A percentile compares a stretch with the other conserved stretches of the same genome.
phyloP scores from a whole-genome alignment of 37 sponge, comb jelly and placozoan species.

The Agelas oroides region DNA sequence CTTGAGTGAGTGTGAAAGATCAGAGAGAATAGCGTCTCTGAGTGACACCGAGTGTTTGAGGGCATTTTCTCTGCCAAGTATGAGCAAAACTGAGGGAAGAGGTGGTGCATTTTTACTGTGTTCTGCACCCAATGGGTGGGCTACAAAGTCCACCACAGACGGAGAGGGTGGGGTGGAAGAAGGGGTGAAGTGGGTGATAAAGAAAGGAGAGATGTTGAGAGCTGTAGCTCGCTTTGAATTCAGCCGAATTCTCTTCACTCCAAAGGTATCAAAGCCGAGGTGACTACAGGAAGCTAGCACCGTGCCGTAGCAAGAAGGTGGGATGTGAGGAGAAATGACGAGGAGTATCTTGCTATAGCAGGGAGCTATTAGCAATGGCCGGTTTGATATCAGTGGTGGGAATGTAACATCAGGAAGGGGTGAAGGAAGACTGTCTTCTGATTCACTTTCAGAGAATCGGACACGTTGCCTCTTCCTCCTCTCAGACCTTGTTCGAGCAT shows the following conservation, averaged over 20 bases:
- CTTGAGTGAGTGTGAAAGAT: background rate
- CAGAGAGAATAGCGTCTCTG: background rate
- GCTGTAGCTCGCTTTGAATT: conserved; percentile 63
- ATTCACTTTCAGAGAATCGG: conserved; percentile 71
- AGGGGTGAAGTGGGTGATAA: conserved; percentile 61
- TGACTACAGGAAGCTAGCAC: conserved; percentile 45
- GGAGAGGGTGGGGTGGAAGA: conserved; percentile 62
- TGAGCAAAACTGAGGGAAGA: conserved; percentile 57
- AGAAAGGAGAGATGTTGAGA: conserved; percentile 31
- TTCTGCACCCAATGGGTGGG: conserved; percentile 5
- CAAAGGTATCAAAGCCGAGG: conserved; percentile 61
- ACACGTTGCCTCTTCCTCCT: conserved; percentile 74
- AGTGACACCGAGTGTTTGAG: conserved; percentile 22
- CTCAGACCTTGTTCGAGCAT: conserved; percentile 67
- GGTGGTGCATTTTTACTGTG: conserved; percentile 37
- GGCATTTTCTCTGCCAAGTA: conserved; percentile 65
- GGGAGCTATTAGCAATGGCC: conserved; percentile 20
- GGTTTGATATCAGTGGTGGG: conserved; percentile 64
- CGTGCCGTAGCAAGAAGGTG: conserved; percentile 44
- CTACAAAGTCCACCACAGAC: background rate
- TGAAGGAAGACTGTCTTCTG: conserved; percentile 48
- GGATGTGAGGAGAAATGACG: conserved; percentile 57
- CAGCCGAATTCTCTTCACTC: conserved; percentile 63
- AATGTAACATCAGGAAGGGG: conserved; percentile 33
- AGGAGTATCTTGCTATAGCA: conserved; percentile 48